Percentiles rank a stretch among this genome's conserved stretches.
phyloP scores from a whole-genome alignment of 2,888 invertebrate genomes.

The Caenorhabditis imperialis region DNA sequence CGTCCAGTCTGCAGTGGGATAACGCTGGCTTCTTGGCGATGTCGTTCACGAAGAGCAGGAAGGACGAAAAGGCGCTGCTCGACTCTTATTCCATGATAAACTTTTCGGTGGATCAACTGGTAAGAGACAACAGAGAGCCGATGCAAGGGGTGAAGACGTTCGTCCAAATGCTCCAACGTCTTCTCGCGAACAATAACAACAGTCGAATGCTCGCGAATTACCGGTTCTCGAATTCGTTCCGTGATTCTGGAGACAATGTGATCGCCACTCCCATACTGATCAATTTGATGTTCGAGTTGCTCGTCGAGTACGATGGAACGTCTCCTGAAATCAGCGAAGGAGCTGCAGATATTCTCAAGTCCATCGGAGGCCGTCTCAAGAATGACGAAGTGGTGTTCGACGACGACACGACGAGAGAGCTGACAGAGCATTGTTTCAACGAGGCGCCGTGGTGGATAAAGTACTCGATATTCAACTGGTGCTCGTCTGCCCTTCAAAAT shows the following conservation, averaged over 20 bases:
- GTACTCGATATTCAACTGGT: conserved; percentile 35
- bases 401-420: background rate
- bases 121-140: conserved; percentile 5
- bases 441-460: conserved; percentile 45
- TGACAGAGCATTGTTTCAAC: conserved; percentile 17
- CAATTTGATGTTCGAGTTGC: conserved; percentile 21
- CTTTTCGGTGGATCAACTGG: conserved; percentile 7
- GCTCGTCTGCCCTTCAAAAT: background rate
- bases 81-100: conserved; percentile 19
- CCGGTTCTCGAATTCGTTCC: background rate
- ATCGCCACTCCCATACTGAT: conserved; percentile 13
- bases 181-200: conserved; percentile 40
- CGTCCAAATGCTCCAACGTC: conserved; percentile 22
- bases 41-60: conserved; percentile 26
- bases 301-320: conserved; percentile 26
- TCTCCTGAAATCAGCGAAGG: conserved; percentile 19
- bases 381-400: conserved; percentile 11
- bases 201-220: conserved; percentile 22
- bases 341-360: conserved; percentile 36
- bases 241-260: background rate
- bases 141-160: conserved; percentile 16
- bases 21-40: conserved; percentile 27
- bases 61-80: conserved; percentile 19
- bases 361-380: conserved; percentile 17
- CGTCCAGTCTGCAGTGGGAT: conserved; percentile 22